Conservation (phyloP, 2,113 vertebrate genomes). For the Pao palembangensis region DNA sequence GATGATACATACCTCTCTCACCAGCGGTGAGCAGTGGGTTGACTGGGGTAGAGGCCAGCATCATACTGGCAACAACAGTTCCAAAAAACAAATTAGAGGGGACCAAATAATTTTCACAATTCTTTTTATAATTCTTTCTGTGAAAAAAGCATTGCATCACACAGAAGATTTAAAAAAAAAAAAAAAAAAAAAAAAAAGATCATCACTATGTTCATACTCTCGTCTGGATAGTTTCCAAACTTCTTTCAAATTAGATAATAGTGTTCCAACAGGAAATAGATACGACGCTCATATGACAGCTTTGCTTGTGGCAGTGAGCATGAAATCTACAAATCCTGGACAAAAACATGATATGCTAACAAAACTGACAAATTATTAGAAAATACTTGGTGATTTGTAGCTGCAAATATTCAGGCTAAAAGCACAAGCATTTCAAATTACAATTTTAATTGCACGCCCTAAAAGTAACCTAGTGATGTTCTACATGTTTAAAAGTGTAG, state of each 20-base stretch:
- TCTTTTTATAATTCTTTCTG: slow-evolving; percentile 16
- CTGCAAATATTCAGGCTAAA: too few species aligned
- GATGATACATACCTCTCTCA: slow-evolving; percentile 7
- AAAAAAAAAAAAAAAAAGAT: slow-evolving; percentile 4
- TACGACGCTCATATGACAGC: slow-evolving; percentile 15
- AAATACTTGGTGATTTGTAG: not conserved
- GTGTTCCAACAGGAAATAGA: too few species aligned
- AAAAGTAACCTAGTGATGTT: too few species aligned
- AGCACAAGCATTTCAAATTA: too few species aligned
- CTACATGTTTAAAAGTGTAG: too few species aligned
- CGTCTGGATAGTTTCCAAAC: slow-evolving; percentile 10
- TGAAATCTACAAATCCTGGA: not conserved
- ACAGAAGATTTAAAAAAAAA: too few species aligned
- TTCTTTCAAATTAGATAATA: slow-evolving; percentile 9
- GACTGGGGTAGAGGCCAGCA: slow-evolving; percentile 13
- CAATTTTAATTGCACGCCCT: too few species aligned
- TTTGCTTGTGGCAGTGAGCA: slow-evolving; percentile 10
- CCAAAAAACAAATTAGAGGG: slow-evolving; percentile 21
- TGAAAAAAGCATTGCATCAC: slow-evolving; percentile 15
- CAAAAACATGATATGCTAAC: not conserved
- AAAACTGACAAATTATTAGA: not conserved
- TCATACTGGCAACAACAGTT: slow-evolving; percentile 13
- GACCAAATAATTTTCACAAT: not conserved
- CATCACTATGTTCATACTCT: not conserved
- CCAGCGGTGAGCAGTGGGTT: slow-evolving; percentile 19